phyloP scores from a whole-genome alignment of 23 tunicate species.

The Corella eumyota region DNA sequence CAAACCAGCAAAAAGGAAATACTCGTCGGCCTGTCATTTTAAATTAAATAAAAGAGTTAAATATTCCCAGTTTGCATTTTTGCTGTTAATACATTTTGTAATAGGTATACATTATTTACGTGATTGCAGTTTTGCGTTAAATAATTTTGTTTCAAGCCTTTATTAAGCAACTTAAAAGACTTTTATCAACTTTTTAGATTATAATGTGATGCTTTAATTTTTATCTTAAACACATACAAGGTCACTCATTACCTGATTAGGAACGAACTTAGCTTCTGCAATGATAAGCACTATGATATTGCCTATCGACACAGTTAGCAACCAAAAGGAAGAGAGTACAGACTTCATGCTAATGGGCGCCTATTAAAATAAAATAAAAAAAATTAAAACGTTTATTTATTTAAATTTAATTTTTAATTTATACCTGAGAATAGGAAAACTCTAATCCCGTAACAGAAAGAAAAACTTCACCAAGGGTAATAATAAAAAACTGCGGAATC shows the following conservation, averaged over 20 bases:
- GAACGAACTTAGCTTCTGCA: conserved; percentile 71
- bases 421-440: conserved; percentile 84
- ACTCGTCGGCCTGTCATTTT: conserved; percentile 63
- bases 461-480: conserved; percentile 93
- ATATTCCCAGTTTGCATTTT: neutral
- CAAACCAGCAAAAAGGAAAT: conserved; percentile 87
- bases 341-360: conserved; percentile 95
- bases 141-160: no score
- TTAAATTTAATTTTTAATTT: no score
- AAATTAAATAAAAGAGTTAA: neutral
- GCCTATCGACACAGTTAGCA: conserved; percentile 85
- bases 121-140: no score
- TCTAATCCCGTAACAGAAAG: conserved; percentile 89
- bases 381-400: no score
- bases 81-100: neutral
- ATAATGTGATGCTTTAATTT: no score
- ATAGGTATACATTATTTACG: neutral
- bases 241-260: conserved; percentile 92
- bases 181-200: no score
- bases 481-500: conserved; percentile 91
- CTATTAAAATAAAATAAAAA: conserved; percentile 4
- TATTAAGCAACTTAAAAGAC: no score
- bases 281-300: conserved; percentile 89
- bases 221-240: no score
- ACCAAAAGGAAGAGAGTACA: conserved; percentile 77